Evolutionary conservation across 1,140 invertebrate genomes (phyloP), one percentile per base, ranked within the genome.

Genomic region (Listronotus bonariensis): DNA sequence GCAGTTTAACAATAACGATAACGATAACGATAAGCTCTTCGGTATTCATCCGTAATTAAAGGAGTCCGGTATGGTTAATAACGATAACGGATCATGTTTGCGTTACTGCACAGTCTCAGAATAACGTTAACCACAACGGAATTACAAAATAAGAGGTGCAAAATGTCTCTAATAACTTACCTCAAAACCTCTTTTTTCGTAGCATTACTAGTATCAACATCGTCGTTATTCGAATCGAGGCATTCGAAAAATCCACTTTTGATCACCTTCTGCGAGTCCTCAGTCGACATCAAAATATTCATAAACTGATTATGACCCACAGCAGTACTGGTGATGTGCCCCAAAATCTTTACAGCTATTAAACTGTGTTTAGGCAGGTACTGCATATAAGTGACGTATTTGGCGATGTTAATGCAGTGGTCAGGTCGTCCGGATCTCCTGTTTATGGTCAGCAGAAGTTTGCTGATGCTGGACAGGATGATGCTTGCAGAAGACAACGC

Each of bases 231-330:
- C 54, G 93, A 90, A 55, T 96, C 93, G 40, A 97, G 76, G 74
- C 91, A 92, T 73, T 95, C 92, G 20, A 96, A 92, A 81, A 96
- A 96, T 0, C 90, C 91, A 74, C 93, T 90, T 34, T 92, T 83
- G 54, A 77, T 71, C 3, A 67, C 51, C 26, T 72, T 63, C 43
- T 73, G 70, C 14, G 64, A 59, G 17, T 74, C 65, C 12, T 72
- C 70, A 38, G 53, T 67, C 20, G 75, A 68, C 14, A 76, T 59
- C 11, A 92, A 87, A 12, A 91, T 85, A 32, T 86, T 87, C 3
- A 93, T 80, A 1, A 93, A 79, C 65, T 92, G 88, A 5, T 83
- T 83, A 56, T 90, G 89, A 6, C 67, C 65, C 26, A 68, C 59
- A n/a, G 89, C 86, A 43, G 87, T 84, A 55, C 79, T 80, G 0